A percentile compares a stretch with the other conserved stretches of the same genome.
These are phyloP conservation scores for Crypturellus undulatus DNA, from an alignment of 2,113 vertebrate genomes.

Conservation along the genomic window DNA sequence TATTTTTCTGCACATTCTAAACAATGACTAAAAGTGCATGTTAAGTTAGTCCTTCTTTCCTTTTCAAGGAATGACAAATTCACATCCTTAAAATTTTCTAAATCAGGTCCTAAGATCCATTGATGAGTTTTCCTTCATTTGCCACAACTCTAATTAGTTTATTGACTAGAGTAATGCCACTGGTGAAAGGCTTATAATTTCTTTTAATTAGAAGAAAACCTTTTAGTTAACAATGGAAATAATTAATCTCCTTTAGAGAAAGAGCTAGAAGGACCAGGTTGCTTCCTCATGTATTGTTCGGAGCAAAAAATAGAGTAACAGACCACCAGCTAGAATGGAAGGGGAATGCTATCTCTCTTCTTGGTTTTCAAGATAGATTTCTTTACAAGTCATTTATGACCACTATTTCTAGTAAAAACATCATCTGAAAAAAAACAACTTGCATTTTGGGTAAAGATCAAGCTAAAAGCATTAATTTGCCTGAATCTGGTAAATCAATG, in stretches of 20 bases:
- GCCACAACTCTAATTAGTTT: constrained; percentile 55
- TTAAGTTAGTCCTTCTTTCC: background rate
- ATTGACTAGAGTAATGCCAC: constrained; percentile 50
- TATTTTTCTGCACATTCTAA: background rate
- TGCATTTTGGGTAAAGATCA: background rate
- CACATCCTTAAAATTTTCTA: background rate
- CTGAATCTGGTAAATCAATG: background rate
- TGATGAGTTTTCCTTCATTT: constrained; percentile 36
- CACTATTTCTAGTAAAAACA: background rate
- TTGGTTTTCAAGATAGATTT: background rate
- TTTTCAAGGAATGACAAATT: background rate
- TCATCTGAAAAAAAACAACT: background rate
- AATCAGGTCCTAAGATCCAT: background rate
- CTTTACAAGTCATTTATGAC: background rate
- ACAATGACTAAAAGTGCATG: background rate
- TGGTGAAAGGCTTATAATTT: constrained; percentile 44
- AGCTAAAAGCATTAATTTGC: background rate
- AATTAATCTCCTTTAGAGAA: constrained; percentile 61
- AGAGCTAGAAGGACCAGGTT: background rate
- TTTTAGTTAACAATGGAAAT: constrained; percentile 50
- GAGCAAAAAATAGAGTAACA: background rate
- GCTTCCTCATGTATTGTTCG: background rate
- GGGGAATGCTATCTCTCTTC: background rate
- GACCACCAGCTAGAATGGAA: background rate
- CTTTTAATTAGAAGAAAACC: constrained; percentile 59